Evolutionary conservation across 2,797 vertebrate genomes (phyloP).

Genomic region (Lacerta viridis): DNA sequence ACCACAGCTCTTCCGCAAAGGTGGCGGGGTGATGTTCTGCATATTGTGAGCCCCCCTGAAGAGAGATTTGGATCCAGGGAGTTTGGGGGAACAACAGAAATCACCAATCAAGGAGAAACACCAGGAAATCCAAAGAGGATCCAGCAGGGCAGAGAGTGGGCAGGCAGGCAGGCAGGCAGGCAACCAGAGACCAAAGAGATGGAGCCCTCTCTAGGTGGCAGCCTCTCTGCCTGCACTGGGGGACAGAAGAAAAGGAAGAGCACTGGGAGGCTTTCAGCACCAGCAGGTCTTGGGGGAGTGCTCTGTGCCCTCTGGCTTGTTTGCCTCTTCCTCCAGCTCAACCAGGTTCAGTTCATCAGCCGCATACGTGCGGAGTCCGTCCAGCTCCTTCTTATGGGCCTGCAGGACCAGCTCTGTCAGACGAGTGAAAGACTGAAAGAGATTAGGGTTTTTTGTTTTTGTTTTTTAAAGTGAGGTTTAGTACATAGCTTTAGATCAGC

Average conservation of each 20-base stretch:
- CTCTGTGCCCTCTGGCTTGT: conserved; percentile 78
- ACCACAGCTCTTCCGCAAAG: conserved; percentile 13
- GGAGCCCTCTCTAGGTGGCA: conserved; percentile 43
- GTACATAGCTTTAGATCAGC: neutral
- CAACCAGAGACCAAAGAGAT: conserved; percentile 39
- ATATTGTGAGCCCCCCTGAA: neutral
- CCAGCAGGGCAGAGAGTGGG: conserved; percentile 31
- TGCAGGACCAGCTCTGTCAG: conserved; percentile 91
- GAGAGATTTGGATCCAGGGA: conserved; percentile 6
- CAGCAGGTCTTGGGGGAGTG: conserved; percentile 85
- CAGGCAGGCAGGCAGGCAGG: conserved; percentile 26
- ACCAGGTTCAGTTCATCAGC: conserved; percentile 81
- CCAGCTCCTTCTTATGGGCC: conserved; percentile 90
- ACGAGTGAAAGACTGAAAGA: conserved; percentile 87
- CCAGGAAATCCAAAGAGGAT: conserved; percentile 21
- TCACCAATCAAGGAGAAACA: conserved; percentile 42
- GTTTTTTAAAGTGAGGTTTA: no score
- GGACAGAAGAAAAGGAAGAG: conserved; percentile 23
- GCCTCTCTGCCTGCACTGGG: conserved; percentile 38
- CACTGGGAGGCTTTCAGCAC: conserved; percentile 83
- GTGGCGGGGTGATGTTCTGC: conserved; percentile 1
- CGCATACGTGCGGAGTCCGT: conserved; percentile 79
- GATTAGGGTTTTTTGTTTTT: neutral
- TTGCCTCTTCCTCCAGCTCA: conserved; percentile 86
- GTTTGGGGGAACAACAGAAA: conserved; percentile 31